These are phyloP conservation scores for Colostygia pectinataria DNA, from an alignment of 2,888 invertebrate genomes.

Conservation along the genomic window DNA sequence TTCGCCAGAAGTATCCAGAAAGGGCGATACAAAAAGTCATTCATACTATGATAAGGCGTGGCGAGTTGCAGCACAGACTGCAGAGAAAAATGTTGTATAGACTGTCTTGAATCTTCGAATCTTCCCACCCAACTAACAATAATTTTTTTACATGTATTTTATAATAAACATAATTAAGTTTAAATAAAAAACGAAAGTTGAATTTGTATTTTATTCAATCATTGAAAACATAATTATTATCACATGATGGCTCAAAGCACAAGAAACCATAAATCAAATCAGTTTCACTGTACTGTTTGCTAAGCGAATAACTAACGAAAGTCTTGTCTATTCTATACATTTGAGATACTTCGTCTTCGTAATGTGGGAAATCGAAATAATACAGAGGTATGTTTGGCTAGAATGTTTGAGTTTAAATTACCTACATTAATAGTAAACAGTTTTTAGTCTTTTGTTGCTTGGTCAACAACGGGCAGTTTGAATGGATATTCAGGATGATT, in stretches of 20 bases:
- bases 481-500: slow-evolving; percentile 89
- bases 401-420: slow-evolving; percentile 32
- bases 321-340: slow-evolving; percentile 1
- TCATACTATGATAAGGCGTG: slow-evolving; percentile 96
- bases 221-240: slow-evolving; percentile 28
- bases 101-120: slow-evolving; percentile 84
- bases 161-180: slow-evolving; percentile 20
- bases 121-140: background rate
- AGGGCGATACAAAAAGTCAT: slow-evolving; percentile 94
- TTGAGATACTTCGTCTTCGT: background rate
- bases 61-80: slow-evolving; percentile 97
- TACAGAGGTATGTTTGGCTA: slow-evolving; percentile 47
- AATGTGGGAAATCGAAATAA: background rate
- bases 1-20: slow-evolving; percentile 93
- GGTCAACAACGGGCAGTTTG: slow-evolving; percentile 35
- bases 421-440: slow-evolving; percentile 1
- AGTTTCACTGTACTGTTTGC: slow-evolving; percentile 45
- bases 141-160: background rate
- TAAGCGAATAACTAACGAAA: slow-evolving; percentile 10
- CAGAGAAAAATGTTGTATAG: slow-evolving; percentile 98
- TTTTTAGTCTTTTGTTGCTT: slow-evolving; percentile 17
- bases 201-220: slow-evolving; percentile 32
- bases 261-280: slow-evolving; percentile 31
- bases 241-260: slow-evolving; percentile 27
- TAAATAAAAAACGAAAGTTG: slow-evolving; percentile 9